Base-by-base conservation (phyloP, 2,888 invertebrate species). In the Flexamia atlantica region DNA sequence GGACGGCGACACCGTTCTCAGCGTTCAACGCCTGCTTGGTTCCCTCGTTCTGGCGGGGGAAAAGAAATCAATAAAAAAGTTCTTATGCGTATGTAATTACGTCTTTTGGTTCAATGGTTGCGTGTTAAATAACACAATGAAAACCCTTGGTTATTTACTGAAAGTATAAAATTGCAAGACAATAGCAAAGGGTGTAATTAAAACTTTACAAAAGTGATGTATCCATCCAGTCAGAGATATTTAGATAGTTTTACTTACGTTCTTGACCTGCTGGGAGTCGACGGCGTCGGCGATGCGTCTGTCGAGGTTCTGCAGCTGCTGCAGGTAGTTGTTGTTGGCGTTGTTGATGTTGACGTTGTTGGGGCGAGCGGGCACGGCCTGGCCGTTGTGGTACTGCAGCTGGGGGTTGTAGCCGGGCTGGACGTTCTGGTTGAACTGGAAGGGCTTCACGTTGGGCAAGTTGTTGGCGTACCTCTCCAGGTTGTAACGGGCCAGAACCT, bases 401-500 rank as follows among this genome's bases (percentile, higher is more conserved):
- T 92, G 92, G 0, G 94, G 93, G 90, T 92, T 92, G 89, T 92
- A 93, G 85, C 93, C 93, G 82, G 87, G 86, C 86, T 86, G 84
- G 5, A 87, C 83, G 42, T 85, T 90, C 57, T 89, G 90, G 87
- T 91, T 85, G 90, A 90, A 92, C 30, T 91, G 90, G 32, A 93
- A 89, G n/a, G 91, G 90, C 50, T 88, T 89, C 64, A 92, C 90
- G 12, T 88, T 88, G 50, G 91, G 92, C 46, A 93, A 87, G 46
- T 91, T 91, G 84, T 92, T 92, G 4, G 92, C 91, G 0, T 92
- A 88, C 86, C 93, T 91, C 84, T 88, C 88, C 53, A 87, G 76
- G 70, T 84, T 85, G 91, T 94, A 95, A 88, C 95, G 94, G 85
- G 94, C 93, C 87, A 94, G 88, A 17, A 95, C 88, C 89, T 95